Base-by-base conservation (phyloP, 2,888 invertebrate species). In the Caenorhabditis sp. region DNA sequence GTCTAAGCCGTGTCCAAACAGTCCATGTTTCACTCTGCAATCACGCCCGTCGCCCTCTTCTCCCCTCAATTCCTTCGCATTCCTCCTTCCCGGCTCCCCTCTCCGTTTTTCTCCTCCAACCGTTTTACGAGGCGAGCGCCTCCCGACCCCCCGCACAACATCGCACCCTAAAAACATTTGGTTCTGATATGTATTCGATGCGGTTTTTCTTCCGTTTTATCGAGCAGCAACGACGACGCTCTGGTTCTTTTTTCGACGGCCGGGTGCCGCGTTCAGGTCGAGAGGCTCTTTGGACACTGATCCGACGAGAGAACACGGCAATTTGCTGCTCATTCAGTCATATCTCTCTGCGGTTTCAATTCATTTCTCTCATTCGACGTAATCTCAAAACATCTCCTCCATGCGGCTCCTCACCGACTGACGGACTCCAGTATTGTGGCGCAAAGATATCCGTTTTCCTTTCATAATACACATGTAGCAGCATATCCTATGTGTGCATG, bases 1-100 rank as follows among this genome's bases (percentile, higher is more conserved):
- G 15, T 20, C 24, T 76, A 76, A 76, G 58, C 76, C 76, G 53
- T 76, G 44, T 60, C 40, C 76, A 76, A 76, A 76, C 55, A 76
- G 61, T 67, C 44, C 67, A 55, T 71, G 55, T 53, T 53, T 71
- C 65, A 60, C 65, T 67, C 76, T 58, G 64, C 72, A 72, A 72
- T 64, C 74, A 58, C 51, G 44, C 58, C 47, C 35, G 15, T 53
- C 28, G 13, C 4, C 40, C 37, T 24, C 6, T 40, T 40, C 15
- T 40, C 28, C 13, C 47, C 1, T 28, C 37, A 13, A 18, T 20
- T 50, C 24, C 15, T 20, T 47, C 18, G 18, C 47, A 18, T 47
- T 47, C 18, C 47, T 28, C n/a, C n/a, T n/a, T n/a, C n/a, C n/a
- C n/a, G n/a, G n/a, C n/a, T n/a, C n/a, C n/a, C n/a, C n/a, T n/a